These are phyloP conservation scores for Salmo trutta DNA, from an alignment of 2,797 vertebrate species.

Conservation along the genomic window DNA sequence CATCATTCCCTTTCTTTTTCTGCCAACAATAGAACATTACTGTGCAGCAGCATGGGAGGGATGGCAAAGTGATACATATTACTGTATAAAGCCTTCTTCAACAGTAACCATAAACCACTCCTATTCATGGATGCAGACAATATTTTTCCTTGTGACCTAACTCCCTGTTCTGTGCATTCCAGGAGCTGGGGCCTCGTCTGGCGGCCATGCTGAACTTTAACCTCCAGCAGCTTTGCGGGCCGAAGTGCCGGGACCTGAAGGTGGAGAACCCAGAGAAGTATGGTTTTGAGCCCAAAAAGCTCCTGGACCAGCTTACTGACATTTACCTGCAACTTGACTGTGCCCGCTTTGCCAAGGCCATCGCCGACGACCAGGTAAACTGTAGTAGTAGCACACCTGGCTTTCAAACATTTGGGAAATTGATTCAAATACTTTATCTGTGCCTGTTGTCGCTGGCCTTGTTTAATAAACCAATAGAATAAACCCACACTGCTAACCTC, in stretches of 20 bases:
- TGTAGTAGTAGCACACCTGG: too few species aligned
- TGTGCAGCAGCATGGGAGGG: background rate
- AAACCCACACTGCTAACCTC: too few species aligned
- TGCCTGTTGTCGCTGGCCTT: too few species aligned
- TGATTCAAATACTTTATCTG: too few species aligned
- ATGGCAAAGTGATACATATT: background rate
- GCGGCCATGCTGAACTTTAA: conserved; percentile 99
- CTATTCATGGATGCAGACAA: background rate
- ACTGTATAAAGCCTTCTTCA: background rate
- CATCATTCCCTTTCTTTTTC: background rate
- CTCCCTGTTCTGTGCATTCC: conserved; percentile 7
- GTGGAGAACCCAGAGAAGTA: conserved; percentile 99
- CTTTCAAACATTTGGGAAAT: too few species aligned
- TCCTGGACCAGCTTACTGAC: conserved; percentile 97
- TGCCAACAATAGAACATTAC: background rate
- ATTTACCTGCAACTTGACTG: conserved; percentile 98
- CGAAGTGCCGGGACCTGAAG: conserved; percentile 97
- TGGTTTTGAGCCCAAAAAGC: conserved; percentile 98
- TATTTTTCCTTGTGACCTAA: background rate
- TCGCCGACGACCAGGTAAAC: conserved; percentile 95
- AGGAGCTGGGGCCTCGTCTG: conserved; percentile 96
- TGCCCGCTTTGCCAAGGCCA: conserved; percentile 95
- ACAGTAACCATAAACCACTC: background rate
- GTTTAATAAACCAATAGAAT: too few species aligned
- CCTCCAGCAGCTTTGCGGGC: conserved; percentile 96